phyloP scores from a whole-genome alignment of 2,888 invertebrate species.

The Teleiodes luculella region DNA sequence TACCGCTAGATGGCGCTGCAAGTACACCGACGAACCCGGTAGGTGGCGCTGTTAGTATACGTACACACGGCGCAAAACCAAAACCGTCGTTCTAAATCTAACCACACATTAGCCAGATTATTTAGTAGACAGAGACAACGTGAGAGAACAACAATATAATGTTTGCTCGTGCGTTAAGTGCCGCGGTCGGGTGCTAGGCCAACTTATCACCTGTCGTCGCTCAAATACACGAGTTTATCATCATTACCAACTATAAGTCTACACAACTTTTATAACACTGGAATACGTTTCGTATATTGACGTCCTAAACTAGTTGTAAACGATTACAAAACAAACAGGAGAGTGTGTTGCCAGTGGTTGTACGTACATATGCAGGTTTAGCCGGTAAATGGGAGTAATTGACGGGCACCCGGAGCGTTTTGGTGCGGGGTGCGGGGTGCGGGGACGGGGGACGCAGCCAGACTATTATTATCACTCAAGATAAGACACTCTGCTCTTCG shows the following conservation, averaged over 20 bases:
- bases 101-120: conserved; percentile 34
- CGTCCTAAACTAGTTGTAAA: conserved; percentile 54
- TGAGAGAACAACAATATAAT: background rate
- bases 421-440: conserved; percentile 40
- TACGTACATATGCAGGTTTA: conserved; percentile 28
- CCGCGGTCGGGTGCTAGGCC: conserved; percentile 50
- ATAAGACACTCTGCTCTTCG: too few species aligned
- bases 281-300: conserved; percentile 53
- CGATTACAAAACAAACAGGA: conserved; percentile 50
- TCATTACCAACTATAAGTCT: conserved; percentile 51
- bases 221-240: conserved; percentile 45
- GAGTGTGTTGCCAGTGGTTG: conserved; percentile 52
- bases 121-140: conserved; percentile 23
- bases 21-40: background rate
- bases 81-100: conserved; percentile 8
- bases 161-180: background rate
- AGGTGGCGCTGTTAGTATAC: background rate
- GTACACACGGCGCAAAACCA: background rate
- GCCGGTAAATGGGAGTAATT: conserved; percentile 56
- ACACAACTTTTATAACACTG: conserved; percentile 67
- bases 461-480: too few species aligned
- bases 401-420: conserved; percentile 67
- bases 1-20: background rate
- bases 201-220: conserved; percentile 33
- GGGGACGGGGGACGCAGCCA: background rate